Evolutionary conservation across 53 echinoderm and acorn worm species (phyloP).

Genomic region (Echinarachnius parma): DNA sequence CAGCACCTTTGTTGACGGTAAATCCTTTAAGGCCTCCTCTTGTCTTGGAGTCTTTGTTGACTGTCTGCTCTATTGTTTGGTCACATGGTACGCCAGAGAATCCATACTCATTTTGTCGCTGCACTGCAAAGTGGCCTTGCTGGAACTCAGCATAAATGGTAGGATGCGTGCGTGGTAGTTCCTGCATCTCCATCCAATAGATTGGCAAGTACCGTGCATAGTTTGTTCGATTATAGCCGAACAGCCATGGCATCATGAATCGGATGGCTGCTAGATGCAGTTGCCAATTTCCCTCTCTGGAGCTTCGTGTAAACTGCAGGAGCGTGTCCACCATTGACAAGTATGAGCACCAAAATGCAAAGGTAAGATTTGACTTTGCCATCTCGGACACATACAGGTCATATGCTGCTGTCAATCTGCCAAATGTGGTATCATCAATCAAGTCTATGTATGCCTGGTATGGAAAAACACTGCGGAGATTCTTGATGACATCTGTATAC

Average conservation of each 20-base stretch:
- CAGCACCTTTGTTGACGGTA: conserved; percentile 35
- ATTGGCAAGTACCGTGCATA: conserved; percentile 56
- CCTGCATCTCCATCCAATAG: conserved; percentile 60
- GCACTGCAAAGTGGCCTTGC: conserved; percentile 60
- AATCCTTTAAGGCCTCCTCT: conserved; percentile 58
- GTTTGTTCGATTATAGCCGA: too few relatives aligned
- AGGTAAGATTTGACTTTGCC: too few relatives aligned
- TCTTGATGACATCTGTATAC: conserved; percentile 13
- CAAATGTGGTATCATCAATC: conserved; percentile 13
- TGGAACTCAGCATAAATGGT: conserved; percentile 20
- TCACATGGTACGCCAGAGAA: conserved; percentile 55
- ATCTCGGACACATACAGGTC: too few relatives aligned
- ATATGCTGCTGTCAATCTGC: too few relatives aligned
- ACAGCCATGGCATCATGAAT: too few relatives aligned
- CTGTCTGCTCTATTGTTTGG: conserved; percentile 53
- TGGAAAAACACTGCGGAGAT: conserved; percentile 25
- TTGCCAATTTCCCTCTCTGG: too few relatives aligned
- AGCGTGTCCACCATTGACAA: too few relatives aligned
- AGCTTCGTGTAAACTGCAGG: too few relatives aligned
- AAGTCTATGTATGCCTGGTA: conserved; percentile 9
- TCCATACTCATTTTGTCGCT: conserved; percentile 48
- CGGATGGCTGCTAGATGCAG: too few relatives aligned
- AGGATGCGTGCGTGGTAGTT: conserved; percentile 56
- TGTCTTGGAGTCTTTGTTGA: conserved; percentile 55
- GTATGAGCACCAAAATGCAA: too few relatives aligned